These are phyloP conservation scores for Rugalucina vietnamica DNA, from an alignment of 2,888 invertebrate genomes.

Conservation along the genomic window DNA sequence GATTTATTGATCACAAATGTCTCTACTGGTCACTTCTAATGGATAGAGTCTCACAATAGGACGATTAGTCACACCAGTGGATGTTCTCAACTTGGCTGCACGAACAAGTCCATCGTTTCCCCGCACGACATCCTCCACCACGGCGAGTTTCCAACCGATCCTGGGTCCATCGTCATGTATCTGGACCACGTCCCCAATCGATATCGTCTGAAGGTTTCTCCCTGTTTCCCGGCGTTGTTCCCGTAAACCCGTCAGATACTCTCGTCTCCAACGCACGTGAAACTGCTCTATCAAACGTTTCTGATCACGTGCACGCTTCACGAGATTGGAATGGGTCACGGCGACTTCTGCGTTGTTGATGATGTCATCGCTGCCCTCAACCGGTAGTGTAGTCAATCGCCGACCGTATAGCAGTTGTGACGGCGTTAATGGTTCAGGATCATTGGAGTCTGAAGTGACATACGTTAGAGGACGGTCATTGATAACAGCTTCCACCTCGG, in stretches of 20 bases:
- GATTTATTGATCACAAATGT: background rate
- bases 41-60: background rate
- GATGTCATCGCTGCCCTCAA: too few relatives aligned
- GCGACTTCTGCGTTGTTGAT: too few relatives aligned
- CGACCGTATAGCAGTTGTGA: too few relatives aligned
- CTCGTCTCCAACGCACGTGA: constrained; percentile 36
- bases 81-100: constrained; percentile 11
- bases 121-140: constrained; percentile 18
- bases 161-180: constrained; percentile 32
- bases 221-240: constrained; percentile 27
- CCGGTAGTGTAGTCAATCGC: too few relatives aligned
- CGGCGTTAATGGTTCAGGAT: too few relatives aligned
- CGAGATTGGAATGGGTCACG: too few relatives aligned
- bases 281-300: constrained; percentile 41
- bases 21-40: background rate
- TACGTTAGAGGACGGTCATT: constrained; percentile 45
- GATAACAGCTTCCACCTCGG: constrained; percentile 47
- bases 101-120: constrained; percentile 36
- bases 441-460: too few relatives aligned
- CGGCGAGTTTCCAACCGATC: constrained; percentile 36
- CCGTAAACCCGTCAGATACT: constrained; percentile 37
- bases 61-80: background rate
- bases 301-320: too few relatives aligned
- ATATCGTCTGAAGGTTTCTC: constrained; percentile 15
- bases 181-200: constrained; percentile 41